These are phyloP conservation scores for Parapsyche elsis DNA, from an alignment of 1,140 invertebrate genomes.

Conservation along the genomic window DNA sequence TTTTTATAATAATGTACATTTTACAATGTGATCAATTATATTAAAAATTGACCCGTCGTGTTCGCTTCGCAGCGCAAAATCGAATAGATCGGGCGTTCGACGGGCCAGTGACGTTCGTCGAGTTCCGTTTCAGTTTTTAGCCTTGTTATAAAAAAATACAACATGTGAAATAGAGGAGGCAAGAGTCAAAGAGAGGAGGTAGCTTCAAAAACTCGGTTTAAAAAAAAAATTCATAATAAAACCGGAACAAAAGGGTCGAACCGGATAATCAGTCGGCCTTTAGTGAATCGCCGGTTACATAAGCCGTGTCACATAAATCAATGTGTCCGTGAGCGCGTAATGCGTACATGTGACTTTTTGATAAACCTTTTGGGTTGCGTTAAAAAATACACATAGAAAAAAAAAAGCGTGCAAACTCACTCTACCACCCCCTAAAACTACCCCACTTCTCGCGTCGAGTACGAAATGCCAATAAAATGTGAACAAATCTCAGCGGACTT, in stretches of 20 bases:
- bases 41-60: no score
- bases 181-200: neutral
- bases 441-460: no score
- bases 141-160: neutral
- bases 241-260: slow-evolving; percentile 17
- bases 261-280: slow-evolving; percentile 42
- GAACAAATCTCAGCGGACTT: slow-evolving; percentile 30
- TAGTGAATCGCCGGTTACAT: slow-evolving; percentile 29
- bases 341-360: slow-evolving; percentile 44
- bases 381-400: neutral
- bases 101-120: no score
- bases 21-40: neutral
- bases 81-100: no score
- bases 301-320: slow-evolving; percentile 40
- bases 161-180: neutral
- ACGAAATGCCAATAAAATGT: slow-evolving; percentile 53
- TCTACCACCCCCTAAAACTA: no score
- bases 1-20: neutral
- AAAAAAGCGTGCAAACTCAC: neutral
- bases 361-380: slow-evolving; percentile 36
- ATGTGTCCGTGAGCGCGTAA: slow-evolving; percentile 16
- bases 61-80: no score
- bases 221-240: neutral
- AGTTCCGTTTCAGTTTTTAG: no score
- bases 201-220: neutral